phyloP scores from a whole-genome alignment of 2,113 vertebrate species.

The Pardalotus punctatus region DNA sequence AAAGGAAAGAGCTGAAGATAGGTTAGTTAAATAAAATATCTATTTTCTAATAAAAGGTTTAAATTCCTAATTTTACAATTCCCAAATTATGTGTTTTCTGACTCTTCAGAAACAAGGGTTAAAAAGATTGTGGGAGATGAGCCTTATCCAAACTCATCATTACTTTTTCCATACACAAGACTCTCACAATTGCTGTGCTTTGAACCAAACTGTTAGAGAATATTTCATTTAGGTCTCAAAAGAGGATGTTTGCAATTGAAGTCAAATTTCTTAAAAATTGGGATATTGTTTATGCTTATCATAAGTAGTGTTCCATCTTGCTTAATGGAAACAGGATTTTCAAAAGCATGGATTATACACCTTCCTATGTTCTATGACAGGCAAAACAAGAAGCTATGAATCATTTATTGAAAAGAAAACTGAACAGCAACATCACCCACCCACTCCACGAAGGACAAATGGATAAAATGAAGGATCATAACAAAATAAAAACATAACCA shows the following conservation, averaged over 20 bases:
- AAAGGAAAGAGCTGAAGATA: not conserved
- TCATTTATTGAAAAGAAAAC: not conserved
- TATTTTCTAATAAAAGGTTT: not conserved
- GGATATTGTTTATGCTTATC: not conserved
- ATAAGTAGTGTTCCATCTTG: not conserved
- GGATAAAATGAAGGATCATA: not conserved
- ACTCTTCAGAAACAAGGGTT: not conserved
- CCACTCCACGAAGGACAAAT: too few relatives aligned
- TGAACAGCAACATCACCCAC: not conserved
- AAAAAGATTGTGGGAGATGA: not conserved
- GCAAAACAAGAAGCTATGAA: not conserved
- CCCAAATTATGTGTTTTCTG: not conserved
- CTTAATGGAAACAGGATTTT: not conserved
- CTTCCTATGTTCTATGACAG: not conserved
- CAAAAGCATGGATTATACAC: not conserved
- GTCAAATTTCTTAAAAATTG: not conserved
- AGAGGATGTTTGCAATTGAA: not conserved
- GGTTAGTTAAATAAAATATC: not conserved
- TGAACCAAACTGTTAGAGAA: not conserved
- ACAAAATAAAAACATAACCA: accelerated
- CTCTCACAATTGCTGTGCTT: not conserved
- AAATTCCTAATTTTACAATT: not conserved
- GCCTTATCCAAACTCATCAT: not conserved
- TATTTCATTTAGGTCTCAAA: not conserved
- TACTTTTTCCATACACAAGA: not conserved